phyloP scores from a whole-genome alignment of 2,888 invertebrate species.

The Sminthurides aquaticus region DNA sequence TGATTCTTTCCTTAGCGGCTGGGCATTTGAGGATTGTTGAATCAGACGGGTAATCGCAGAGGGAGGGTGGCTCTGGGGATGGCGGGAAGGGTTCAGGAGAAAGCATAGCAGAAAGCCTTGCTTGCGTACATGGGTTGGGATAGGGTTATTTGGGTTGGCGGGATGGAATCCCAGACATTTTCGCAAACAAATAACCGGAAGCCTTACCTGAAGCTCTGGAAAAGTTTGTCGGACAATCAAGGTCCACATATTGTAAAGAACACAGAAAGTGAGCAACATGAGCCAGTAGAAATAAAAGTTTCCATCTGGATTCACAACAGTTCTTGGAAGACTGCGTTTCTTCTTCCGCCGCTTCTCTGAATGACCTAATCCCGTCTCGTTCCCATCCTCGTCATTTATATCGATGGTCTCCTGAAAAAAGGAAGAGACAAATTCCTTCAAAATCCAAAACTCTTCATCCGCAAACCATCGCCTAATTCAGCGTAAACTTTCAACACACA shows the following conservation, averaged over 20 bases:
- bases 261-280: conserved; percentile 76
- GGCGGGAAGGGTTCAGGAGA: background rate
- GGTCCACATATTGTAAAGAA: conserved; percentile 92
- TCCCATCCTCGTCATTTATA: conserved; percentile 46
- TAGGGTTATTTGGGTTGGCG: too few species aligned
- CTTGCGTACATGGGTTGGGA: too few species aligned
- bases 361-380: conserved; percentile 54
- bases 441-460: conserved; percentile 1
- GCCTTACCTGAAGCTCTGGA: conserved; percentile 72
- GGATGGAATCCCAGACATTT: too few species aligned
- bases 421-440: background rate
- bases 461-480: background rate
- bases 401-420: conserved; percentile 50
- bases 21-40: background rate
- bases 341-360: conserved; percentile 56
- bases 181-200: too few species aligned
- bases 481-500: background rate
- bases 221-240: conserved; percentile 90
- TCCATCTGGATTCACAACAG: conserved; percentile 89
- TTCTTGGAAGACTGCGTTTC: conserved; percentile 58
- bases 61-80: background rate
- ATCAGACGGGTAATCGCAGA: background rate
- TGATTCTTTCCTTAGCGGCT: too few species aligned
- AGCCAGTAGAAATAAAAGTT: conserved; percentile 95
- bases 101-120: background rate